These are phyloP conservation scores for Trichacis sp. DNA, from an alignment of 2,888 invertebrate genomes.

Conservation along the genomic window DNA sequence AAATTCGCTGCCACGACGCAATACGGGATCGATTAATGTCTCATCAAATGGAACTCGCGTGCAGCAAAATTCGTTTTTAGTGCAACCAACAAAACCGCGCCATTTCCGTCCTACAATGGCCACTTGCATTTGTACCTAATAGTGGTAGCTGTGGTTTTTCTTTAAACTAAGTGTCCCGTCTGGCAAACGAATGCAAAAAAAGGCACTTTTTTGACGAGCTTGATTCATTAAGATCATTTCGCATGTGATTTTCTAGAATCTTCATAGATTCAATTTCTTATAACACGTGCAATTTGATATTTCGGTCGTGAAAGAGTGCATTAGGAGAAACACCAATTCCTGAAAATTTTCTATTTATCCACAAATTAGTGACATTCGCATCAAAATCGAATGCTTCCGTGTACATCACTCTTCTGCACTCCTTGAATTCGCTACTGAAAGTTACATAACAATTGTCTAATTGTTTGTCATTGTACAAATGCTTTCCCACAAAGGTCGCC, in stretches of 20 bases:
- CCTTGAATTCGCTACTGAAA: no score
- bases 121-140: slow-evolving; percentile 44
- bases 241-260: background rate
- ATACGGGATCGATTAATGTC: no score
- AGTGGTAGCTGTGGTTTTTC: slow-evolving; percentile 41
- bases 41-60: no score
- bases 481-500: no score
- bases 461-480: no score
- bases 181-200: background rate
- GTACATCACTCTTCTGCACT: no score
- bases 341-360: background rate
- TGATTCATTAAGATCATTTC: background rate
- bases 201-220: background rate
- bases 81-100: slow-evolving; percentile 46
- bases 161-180: slow-evolving; percentile 25
- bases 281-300: background rate
- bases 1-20: no score
- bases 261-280: background rate
- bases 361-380: background rate
- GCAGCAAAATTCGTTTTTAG: background rate
- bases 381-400: background rate
- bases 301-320: background rate
- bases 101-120: slow-evolving; percentile 37
- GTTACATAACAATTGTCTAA: no score
- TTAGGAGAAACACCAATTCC: slow-evolving; percentile 3